phyloP scores from a whole-genome alignment of 2,113 vertebrate genomes.

The Gavialis gangeticus region DNA sequence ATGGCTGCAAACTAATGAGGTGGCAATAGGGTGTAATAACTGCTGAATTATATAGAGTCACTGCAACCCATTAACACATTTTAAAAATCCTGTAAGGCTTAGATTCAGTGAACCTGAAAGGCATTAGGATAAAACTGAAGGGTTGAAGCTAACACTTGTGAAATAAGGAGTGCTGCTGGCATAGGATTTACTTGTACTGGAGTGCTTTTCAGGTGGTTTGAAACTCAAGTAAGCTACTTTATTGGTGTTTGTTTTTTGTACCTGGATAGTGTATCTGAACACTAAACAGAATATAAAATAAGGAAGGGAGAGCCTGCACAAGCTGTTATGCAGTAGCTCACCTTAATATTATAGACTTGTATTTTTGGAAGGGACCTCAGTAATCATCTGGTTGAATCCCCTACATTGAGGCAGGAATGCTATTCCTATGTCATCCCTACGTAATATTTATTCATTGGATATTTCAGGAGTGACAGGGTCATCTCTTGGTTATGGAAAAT shows the following conservation, averaged over 20 bases:
- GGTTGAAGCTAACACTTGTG: neutral
- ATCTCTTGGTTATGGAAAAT: neutral
- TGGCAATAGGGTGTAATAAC: conserved; percentile 22
- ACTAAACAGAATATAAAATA: too few relatives aligned
- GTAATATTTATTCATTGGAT: too few relatives aligned
- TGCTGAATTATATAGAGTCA: neutral
- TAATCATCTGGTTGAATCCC: too few relatives aligned
- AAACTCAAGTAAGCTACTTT: neutral
- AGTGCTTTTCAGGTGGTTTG: neutral
- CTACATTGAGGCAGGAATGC: too few relatives aligned
- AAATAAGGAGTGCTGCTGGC: neutral
- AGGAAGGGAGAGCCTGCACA: too few relatives aligned
- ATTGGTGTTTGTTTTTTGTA: neutral
- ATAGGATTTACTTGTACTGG: neutral
- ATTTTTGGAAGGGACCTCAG: too few relatives aligned
- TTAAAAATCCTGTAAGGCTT: neutral
- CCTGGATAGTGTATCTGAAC: accelerated
- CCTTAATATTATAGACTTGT: neutral
- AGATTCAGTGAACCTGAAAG: neutral
- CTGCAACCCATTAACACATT: conserved; percentile 31
- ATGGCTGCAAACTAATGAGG: conserved; percentile 19
- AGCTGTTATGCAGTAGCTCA: neutral
- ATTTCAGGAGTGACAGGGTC: neutral
- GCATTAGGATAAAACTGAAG: neutral
- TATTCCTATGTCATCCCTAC: too few relatives aligned